These are phyloP conservation scores for Drosophila merina DNA, from an alignment of 2,888 invertebrate species.

Conservation along the genomic window DNA sequence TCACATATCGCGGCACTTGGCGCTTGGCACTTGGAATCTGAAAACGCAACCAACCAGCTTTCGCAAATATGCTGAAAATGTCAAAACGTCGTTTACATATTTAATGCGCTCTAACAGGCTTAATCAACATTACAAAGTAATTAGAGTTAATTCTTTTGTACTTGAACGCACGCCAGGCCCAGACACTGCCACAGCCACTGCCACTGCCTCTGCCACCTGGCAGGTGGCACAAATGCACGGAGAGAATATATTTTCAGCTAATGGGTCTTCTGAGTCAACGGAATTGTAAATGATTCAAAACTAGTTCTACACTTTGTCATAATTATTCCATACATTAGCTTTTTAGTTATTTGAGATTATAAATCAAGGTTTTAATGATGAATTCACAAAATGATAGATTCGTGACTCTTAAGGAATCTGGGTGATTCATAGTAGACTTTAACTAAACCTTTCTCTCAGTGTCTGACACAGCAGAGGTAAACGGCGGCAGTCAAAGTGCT, in stretches of 20 bases:
- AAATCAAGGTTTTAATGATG: neutral
- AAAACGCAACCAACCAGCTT: neutral
- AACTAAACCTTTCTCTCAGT: conserved; percentile 2
- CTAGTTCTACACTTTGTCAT: neutral
- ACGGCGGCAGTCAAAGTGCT: conserved; percentile 41
- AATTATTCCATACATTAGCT: neutral
- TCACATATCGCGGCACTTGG: conserved; percentile 14
- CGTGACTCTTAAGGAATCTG: neutral
- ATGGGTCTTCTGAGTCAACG: neutral
- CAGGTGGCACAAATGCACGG: conserved; percentile 10
- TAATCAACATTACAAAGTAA: conserved; percentile 80
- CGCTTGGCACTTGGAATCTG: too few relatives aligned
- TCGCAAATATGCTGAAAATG: conserved; percentile 64
- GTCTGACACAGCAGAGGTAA: conserved; percentile 12
- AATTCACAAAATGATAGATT: neutral
- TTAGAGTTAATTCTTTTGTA: conserved; percentile 77
- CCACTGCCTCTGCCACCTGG: conserved; percentile 29
- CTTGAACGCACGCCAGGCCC: conserved; percentile 47
- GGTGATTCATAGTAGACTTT: neutral
- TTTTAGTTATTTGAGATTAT: neutral
- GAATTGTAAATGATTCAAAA: neutral
- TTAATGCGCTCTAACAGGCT: conserved; percentile 71
- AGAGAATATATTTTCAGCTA: neutral
- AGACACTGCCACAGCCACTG: conserved; percentile 27
- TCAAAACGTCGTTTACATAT: conserved; percentile 67